phyloP scores from a whole-genome alignment of 2,113 vertebrate species.

The Thunnus thynnus region DNA sequence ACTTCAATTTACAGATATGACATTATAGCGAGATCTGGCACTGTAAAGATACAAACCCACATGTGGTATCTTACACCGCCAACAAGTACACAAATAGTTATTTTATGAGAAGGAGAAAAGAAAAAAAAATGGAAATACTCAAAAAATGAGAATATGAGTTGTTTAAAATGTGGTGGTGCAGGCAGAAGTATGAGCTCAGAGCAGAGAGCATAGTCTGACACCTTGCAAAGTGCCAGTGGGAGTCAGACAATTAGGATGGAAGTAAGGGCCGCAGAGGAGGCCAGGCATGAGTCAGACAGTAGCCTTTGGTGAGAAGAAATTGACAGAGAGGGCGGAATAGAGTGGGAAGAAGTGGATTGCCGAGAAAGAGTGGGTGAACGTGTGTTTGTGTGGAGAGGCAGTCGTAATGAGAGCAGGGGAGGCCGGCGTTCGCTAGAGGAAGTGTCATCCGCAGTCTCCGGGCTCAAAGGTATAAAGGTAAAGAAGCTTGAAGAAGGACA shows the following conservation, averaged over 20 bases:
- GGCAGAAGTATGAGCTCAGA: constrained; percentile 34
- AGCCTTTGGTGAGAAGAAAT: constrained; percentile 55
- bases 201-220: constrained; percentile 55
- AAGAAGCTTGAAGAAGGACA: constrained; percentile 9
- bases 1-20: neutral
- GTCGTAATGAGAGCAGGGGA: constrained; percentile 50
- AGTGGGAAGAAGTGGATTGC: constrained; percentile 60
- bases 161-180: constrained; percentile 46
- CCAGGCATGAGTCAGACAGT: constrained; percentile 65
- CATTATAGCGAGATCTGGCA: neutral
- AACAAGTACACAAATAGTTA: neutral
- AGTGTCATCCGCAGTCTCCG: neutral
- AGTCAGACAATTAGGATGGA: constrained; percentile 75
- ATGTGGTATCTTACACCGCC: constrained; percentile 1
- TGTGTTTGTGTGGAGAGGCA: neutral
- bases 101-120: neutral
- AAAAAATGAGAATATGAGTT: constrained; percentile 1
- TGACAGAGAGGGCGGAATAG: constrained; percentile 48
- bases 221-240: constrained; percentile 65
- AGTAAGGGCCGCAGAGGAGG: constrained; percentile 58
- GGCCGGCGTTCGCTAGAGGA: constrained; percentile 37
- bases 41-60: neutral
- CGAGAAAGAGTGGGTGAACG: constrained; percentile 31
- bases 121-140: neutral
- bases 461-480: constrained; percentile 10